Evolutionary conservation across 2,797 vertebrate genomes (phyloP), one percentile per base, ranked within the genome.

Genomic region (Rhadinocentrus ornatus): DNA sequence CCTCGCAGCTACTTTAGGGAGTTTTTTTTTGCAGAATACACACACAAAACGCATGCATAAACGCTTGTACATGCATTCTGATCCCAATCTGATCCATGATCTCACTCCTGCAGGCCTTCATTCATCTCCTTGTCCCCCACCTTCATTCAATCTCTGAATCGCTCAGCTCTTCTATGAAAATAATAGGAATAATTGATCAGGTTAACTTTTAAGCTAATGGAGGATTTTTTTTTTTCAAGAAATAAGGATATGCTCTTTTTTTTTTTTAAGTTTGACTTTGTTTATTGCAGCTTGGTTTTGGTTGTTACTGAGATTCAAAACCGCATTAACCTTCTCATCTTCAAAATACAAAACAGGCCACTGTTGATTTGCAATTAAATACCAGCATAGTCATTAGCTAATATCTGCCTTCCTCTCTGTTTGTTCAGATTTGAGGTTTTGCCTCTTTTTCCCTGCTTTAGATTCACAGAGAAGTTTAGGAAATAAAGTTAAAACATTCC

Each of bases 121-220:
- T 87, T 86, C 82, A 85, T 66, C 75, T 80, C 69, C 82, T 73
- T n/a, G 68, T 82, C 77, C 50, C 69, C 66, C 77, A 37, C 69
- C 73, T 67, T 86, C 84, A 57, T 74, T 87, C 75, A 73, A 44
- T 82, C 83, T 83, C 72, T 73, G 82, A 74, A 62, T 85, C 80
- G 85, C 78, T 74, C 56, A 3, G 18, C 74, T 2, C 60, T 62
- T 65, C 78, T 61, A 15, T 80, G 66, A 82, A 90, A 93, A 86
- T 84, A 90, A 81, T 70, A 1, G 9, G 39, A 78, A 62, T 69
- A 46, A 73, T 82, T 75, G 59, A 66, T 74, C 59, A 55, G 77
- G 56, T 75, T 64, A 73, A 69, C 41, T 73, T 73, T 46, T 12
- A 61, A 64, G 59, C 83, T 82, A 62, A 69, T 24, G 61, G 73